Evolutionary conservation across 2,113 vertebrate species (phyloP).

Genomic region (Notechis scutatus): DNA sequence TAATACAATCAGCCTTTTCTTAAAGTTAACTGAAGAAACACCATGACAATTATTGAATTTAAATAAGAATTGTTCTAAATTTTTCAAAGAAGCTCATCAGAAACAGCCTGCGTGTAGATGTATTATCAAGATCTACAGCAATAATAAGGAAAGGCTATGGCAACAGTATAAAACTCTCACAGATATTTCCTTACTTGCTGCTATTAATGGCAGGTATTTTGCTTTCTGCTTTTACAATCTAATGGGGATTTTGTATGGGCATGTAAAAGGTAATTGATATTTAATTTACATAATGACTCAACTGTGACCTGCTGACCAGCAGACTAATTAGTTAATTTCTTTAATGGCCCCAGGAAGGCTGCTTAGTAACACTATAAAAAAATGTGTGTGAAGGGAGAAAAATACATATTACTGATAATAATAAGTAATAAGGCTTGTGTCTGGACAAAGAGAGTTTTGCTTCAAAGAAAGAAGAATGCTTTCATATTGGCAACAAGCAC

Average conservation of each 20-base stretch:
- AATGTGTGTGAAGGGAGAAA: not conserved
- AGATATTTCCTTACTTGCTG: not conserved
- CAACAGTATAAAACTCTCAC: not conserved
- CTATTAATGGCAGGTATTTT: not conserved
- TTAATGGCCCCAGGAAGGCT: not conserved
- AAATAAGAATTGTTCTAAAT: not conserved
- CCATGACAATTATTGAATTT: not conserved
- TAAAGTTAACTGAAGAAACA: not conserved
- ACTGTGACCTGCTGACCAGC: constrained; percentile 7
- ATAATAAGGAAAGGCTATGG: not conserved
- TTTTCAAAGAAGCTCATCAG: not conserved
- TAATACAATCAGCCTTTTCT: not conserved
- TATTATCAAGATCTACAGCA: not conserved
- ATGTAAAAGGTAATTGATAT: not conserved
- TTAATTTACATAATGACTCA: constrained; percentile 5
- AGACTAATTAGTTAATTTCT: constrained; percentile 1
- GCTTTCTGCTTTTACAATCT: not conserved
- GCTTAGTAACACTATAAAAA: not conserved
- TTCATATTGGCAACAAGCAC: not conserved
- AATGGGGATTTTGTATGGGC: not conserved
- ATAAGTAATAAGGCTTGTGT: not conserved
- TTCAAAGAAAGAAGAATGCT: not conserved
- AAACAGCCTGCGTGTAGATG: not conserved
- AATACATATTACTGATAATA: not conserved
- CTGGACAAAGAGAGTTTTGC: not conserved